phyloP scores from a whole-genome alignment of 92 coral and sea anemone species.

The Micromussa lordhowensis region DNA sequence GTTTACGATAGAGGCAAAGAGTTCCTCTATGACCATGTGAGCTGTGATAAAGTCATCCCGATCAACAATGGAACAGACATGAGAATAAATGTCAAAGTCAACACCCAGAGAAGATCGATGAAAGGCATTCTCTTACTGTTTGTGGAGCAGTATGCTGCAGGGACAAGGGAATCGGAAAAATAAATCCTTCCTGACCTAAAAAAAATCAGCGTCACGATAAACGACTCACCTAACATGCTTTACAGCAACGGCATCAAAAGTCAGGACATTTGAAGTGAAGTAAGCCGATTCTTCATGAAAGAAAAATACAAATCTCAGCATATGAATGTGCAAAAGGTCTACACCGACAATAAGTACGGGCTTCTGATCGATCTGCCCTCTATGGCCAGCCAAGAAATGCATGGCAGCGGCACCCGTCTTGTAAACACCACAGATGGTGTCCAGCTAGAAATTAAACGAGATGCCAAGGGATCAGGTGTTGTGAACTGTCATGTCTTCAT shows the following conservation, averaged over 20 bases:
- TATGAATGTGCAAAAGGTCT: neutral
- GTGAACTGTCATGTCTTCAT: neutral
- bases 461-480: neutral
- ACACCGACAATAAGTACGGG: neutral
- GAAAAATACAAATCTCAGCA: neutral
- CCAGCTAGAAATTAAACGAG: neutral
- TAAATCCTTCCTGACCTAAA: constrained; percentile 31
- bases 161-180: constrained; percentile 26
- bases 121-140: constrained; percentile 34
- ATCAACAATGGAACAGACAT: neutral
- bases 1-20: constrained; percentile 8
- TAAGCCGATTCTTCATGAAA: neutral
- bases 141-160: constrained; percentile 22
- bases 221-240: constrained; percentile 48
- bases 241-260: constrained; percentile 24
- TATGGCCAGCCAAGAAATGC: neutral
- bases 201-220: constrained; percentile 25
- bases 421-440: neutral
- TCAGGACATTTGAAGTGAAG: constrained; percentile 21
- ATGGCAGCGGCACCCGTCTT: neutral
- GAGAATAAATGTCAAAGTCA: neutral
- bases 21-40: constrained; percentile 35
- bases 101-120: constrained; percentile 19
- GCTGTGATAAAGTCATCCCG: neutral
- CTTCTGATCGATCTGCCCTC: constrained; percentile 6